Evolutionary conservation across 2,888 invertebrate species (phyloP).

Genomic region (Geotrupes spiniger): DNA sequence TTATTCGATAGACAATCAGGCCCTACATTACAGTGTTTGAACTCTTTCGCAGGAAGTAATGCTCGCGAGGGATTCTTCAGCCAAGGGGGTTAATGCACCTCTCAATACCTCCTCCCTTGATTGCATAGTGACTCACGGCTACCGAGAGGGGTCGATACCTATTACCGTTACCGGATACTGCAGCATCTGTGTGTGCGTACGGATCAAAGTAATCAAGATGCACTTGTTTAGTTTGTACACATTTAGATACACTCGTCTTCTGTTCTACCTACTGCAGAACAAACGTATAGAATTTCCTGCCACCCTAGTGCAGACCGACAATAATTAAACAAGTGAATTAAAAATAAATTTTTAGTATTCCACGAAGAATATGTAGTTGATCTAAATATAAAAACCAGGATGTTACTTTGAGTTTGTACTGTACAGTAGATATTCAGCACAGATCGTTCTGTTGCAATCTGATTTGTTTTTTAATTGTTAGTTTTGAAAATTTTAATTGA

Average conservation of each 20-base stretch:
- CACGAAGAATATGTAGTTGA: too few relatives aligned
- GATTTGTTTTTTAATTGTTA: too few relatives aligned
- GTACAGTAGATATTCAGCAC: too few relatives aligned
- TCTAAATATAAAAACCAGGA: too few relatives aligned
- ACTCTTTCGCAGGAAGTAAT: slow-evolving; percentile 14
- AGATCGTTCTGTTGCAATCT: too few relatives aligned
- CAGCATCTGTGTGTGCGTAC: slow-evolving; percentile 48
- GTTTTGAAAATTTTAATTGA: too few relatives aligned
- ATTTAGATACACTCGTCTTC: slow-evolving; percentile 8
- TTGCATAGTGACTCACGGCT: slow-evolving; percentile 48
- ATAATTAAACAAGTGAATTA: too few relatives aligned
- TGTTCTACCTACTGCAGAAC: neutral
- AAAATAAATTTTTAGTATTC: too few relatives aligned
- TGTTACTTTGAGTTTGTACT: too few relatives aligned
- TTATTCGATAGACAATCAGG: too few relatives aligned
- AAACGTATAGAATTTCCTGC: neutral
- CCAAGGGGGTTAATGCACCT: slow-evolving; percentile 30
- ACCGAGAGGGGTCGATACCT: slow-evolving; percentile 36
- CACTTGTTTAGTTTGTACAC: slow-evolving; percentile 47
- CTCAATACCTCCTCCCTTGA: slow-evolving; percentile 39
- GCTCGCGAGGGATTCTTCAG: slow-evolving; percentile 12
- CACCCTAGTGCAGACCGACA: too few relatives aligned
- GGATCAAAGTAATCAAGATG: slow-evolving; percentile 52
- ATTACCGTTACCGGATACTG: slow-evolving; percentile 48
- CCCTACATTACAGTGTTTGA: slow-evolving; percentile 20